Percentiles rank a stretch among this genome's conserved stretches.
Conservation (phyloP, 2,888 invertebrate species). For the Acrocera orbiculus region DNA sequence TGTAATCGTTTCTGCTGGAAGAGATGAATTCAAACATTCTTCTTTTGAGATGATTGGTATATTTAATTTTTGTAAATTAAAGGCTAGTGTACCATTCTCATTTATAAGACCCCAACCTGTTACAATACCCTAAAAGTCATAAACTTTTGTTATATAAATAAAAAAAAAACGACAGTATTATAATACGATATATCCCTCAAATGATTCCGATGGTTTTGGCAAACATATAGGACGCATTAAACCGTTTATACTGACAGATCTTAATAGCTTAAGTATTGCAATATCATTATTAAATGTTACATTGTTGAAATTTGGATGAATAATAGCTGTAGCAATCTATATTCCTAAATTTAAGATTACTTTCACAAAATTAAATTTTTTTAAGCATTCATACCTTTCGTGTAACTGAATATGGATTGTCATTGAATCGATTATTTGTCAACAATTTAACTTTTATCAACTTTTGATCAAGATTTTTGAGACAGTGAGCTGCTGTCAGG, state of each 20-base stretch:
- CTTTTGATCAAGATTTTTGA: background rate
- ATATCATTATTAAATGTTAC: slow-evolving; percentile 66
- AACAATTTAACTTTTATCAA: background rate
- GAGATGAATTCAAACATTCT: slow-evolving; percentile 24
- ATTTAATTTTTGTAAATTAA: slow-evolving; percentile 52
- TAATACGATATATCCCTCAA: slow-evolving; percentile 23
- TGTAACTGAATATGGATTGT: background rate
- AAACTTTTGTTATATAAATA: background rate
- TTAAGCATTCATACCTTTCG: too few relatives aligned
- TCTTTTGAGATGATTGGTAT: slow-evolving; percentile 55
- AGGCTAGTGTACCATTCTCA: slow-evolving; percentile 51
- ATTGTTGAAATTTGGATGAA: background rate
- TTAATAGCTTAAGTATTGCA: slow-evolving; percentile 50
- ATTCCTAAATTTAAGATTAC: too few relatives aligned
- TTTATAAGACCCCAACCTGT: slow-evolving; percentile 64
- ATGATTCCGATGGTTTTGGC: slow-evolving; percentile 35
- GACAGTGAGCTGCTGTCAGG: slow-evolving; percentile 3
- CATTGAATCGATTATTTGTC: background rate
- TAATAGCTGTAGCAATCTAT: background rate
- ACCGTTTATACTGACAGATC: slow-evolving; percentile 38
- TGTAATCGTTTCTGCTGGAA: slow-evolving; percentile 24
- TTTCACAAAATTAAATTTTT: too few relatives aligned
- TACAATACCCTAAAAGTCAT: slow-evolving; percentile 35
- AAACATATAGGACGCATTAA: slow-evolving; percentile 61
- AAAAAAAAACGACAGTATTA: background rate